phyloP scores from a whole-genome alignment of 2,113 vertebrate species.

The Gyps fulvus region DNA sequence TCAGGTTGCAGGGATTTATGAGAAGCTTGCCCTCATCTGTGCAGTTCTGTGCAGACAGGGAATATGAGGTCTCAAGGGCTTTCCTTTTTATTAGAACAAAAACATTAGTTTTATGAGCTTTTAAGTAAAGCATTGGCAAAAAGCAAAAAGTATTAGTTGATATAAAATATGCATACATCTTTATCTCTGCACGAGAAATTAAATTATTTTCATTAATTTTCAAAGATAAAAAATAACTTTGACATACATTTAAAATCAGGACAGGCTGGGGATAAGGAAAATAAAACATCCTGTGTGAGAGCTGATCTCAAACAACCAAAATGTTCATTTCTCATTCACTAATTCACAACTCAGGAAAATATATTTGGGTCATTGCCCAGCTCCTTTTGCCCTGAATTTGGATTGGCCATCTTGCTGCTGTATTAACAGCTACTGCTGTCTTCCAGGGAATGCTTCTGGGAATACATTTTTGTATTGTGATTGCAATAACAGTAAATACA shows the following conservation, averaged over 20 bases:
- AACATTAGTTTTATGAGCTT: not conserved
- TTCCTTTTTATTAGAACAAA: slow-evolving; percentile 26
- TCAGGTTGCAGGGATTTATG: not conserved
- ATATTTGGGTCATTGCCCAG: not conserved
- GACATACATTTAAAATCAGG: not conserved
- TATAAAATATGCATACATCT: not conserved
- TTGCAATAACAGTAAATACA: slow-evolving; percentile 24
- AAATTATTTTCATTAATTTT: slow-evolving; percentile 9
- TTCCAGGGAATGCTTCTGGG: not conserved
- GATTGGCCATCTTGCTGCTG: not conserved
- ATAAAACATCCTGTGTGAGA: not conserved
- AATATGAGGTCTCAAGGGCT: slow-evolving; percentile 1
- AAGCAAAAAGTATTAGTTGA: not conserved
- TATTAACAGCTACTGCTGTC: not conserved
- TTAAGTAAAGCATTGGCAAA: slow-evolving; percentile 39
- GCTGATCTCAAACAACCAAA: not conserved
- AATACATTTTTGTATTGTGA: not conserved
- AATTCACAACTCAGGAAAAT: slow-evolving; percentile 3
- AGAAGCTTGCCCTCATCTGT: not conserved
- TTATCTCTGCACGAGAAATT: not conserved
- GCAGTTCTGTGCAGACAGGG: not conserved
- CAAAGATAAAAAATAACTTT: not conserved
- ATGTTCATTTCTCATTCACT: not conserved
- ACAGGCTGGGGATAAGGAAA: not conserved
- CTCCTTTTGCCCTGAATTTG: slow-evolving; percentile 8